These are phyloP conservation scores for Discoglossus pictus DNA, from an alignment of 2,797 vertebrate genomes.

Conservation along the genomic window DNA sequence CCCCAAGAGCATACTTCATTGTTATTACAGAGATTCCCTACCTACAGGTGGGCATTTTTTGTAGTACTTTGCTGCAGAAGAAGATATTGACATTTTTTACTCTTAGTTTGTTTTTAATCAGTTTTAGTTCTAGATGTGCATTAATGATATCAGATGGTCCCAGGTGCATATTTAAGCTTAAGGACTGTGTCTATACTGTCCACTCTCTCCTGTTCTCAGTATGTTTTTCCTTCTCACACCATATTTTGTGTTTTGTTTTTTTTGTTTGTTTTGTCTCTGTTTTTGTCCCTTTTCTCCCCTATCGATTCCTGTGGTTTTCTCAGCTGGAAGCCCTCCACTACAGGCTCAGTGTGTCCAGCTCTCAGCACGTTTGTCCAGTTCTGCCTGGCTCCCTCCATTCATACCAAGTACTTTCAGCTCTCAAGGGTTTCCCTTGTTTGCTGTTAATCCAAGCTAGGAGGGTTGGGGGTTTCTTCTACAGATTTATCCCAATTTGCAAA, in stretches of 20 bases:
- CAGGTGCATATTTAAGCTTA: too few relatives aligned
- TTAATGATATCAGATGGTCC: too few relatives aligned
- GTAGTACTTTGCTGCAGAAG: too few relatives aligned
- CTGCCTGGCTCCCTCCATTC: conserved; percentile 91
- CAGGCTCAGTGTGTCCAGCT: conserved; percentile 96
- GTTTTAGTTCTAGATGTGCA: too few relatives aligned
- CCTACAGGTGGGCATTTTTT: too few relatives aligned
- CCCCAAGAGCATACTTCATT: too few relatives aligned
- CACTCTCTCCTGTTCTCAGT: conserved; percentile 33
- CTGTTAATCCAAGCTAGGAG: conserved; percentile 41
- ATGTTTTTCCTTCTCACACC: conserved; percentile 54
- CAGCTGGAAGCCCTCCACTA: conserved; percentile 99
- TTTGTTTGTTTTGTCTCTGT: conserved; percentile 44
- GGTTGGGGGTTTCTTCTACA: conserved; percentile 15
- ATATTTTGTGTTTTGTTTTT: conserved; percentile 60
- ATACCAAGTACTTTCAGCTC: conserved; percentile 96
- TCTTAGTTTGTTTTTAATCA: too few relatives aligned
- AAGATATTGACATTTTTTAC: too few relatives aligned
- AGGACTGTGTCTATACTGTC: background rate
- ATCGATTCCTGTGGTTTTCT: conserved; percentile 79
- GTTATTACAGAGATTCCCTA: too few relatives aligned
- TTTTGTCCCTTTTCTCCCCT: conserved; percentile 56
- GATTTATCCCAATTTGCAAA: conserved; percentile 1
- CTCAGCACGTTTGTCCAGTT: conserved; percentile 85
- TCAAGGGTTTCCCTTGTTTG: conserved; percentile 63